Percentiles rank a stretch among this genome's conserved stretches.
Conservation (phyloP, 2,797 vertebrate species). For the Microctenopoma lineatum region DNA sequence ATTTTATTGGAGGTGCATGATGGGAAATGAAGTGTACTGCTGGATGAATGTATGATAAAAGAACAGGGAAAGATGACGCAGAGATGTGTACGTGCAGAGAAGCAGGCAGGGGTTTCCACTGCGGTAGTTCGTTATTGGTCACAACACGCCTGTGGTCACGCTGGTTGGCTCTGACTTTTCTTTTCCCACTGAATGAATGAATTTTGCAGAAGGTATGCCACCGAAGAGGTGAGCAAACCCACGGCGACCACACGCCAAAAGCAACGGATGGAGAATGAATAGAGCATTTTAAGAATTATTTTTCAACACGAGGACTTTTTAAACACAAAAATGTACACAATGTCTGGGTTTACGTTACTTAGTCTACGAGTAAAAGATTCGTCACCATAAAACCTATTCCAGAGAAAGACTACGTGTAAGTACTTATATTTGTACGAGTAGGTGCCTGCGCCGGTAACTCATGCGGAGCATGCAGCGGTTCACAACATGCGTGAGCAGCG, state of each 20-base stretch:
- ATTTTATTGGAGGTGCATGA: neutral
- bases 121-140: conserved; percentile 57
- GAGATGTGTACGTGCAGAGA: conserved; percentile 78
- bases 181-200: conserved; percentile 2
- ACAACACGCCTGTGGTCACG: conserved; percentile 57
- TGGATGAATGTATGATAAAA: neutral
- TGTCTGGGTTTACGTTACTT: too few relatives aligned
- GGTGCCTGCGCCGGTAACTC: neutral
- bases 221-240: too few relatives aligned
- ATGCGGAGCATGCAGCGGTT: conserved; percentile 10
- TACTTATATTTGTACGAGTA: neutral
- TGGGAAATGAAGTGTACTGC: conserved; percentile 13
- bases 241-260: neutral
- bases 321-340: neutral
- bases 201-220: neutral
- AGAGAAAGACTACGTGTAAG: neutral
- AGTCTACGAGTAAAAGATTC: too few relatives aligned
- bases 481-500: conserved; percentile 3
- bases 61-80: conserved; percentile 66
- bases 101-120: conserved; percentile 62
- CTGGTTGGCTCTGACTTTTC: conserved; percentile 22
- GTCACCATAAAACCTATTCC: too few relatives aligned
- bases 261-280: neutral
- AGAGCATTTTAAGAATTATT: neutral
- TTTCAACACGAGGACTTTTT: too few relatives aligned